Evolutionary conservation across 92 coral and sea anemone species (phyloP), one percentile per base, ranked within the genome.

Genomic region (Palythoa grandis): DNA sequence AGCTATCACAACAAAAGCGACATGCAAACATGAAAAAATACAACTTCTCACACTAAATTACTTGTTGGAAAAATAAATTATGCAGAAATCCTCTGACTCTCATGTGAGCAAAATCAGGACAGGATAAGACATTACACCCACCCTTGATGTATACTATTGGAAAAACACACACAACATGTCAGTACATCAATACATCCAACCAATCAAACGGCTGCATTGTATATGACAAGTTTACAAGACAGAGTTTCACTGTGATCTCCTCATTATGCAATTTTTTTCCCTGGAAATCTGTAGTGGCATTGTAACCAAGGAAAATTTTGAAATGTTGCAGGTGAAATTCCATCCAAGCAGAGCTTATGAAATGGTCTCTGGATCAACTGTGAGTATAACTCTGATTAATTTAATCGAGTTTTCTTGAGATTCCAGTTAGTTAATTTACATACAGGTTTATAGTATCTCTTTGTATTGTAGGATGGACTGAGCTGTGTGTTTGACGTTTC

Each of bases 291-390:
- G 0, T 7, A 43, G 48, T 43, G 48, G 48, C 48, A 76, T 76
- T 53, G 43, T 57, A 53, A 13, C 47, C 25, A 56, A 35, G 54
- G 9, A 23, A 3, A 24, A 15, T 11, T 15, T 67, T 15, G 47
- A 11, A 80, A 65, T 80, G 12, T 40, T 80, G 43, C 17, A 94
- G 98, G 87, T 94, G 54, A 80, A 65, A 65, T 94, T 94, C 80
- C 92, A 88, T 82, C 95, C 98, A 13, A 70, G 76, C 35, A 89
- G 86, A 69, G 72, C 95, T 58, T 86, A 89, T 23, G 91, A 92
- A 54, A 80, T 94, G 95, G 93, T 88, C 23, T 88, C 98, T 48
- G 92, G 98, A 20, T 94, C 98, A 52, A 88, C 92, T 9, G 98
- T 94, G 87, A 86, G 98, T 88, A 78, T 16, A 11, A 19, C 17